phyloP scores from a whole-genome alignment of 2,888 invertebrate species.

The Heterodera filipjevi region DNA sequence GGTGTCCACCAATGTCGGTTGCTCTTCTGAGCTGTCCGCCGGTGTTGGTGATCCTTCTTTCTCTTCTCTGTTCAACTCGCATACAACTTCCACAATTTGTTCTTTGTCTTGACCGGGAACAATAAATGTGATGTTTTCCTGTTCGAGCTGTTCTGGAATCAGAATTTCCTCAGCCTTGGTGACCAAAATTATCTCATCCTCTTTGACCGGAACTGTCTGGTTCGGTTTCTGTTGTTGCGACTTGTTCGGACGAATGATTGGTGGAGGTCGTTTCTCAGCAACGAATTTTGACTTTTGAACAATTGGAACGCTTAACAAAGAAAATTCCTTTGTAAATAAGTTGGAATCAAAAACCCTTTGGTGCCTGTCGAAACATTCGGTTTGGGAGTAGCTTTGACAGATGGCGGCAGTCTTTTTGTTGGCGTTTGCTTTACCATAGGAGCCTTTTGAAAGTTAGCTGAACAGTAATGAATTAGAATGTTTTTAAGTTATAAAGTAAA shows the following conservation, averaged over 20 bases:
- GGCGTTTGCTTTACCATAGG: slow-evolving; percentile 2
- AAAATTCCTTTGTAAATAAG: background rate
- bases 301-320: background rate
- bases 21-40: background rate
- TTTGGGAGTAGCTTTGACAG: background rate
- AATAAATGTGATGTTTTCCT: background rate
- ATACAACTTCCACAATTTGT: background rate
- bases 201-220: background rate
- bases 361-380: background rate
- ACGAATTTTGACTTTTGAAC: background rate
- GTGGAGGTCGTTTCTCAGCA: background rate
- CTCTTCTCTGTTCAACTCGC: background rate
- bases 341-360: background rate
- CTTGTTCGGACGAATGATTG: slow-evolving; percentile 27
- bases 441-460: background rate
- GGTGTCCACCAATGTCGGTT: background rate
- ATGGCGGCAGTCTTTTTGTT: background rate
- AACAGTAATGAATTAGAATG: background rate
- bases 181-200: background rate
- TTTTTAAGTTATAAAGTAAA: background rate
- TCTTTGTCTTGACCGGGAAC: background rate
- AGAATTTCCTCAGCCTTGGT: background rate
- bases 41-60: background rate
- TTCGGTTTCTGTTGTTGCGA: background rate
- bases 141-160: background rate